These are phyloP conservation scores for Megalops atlanticus DNA, from an alignment of 2,113 vertebrate genomes.

Conservation along the genomic window DNA sequence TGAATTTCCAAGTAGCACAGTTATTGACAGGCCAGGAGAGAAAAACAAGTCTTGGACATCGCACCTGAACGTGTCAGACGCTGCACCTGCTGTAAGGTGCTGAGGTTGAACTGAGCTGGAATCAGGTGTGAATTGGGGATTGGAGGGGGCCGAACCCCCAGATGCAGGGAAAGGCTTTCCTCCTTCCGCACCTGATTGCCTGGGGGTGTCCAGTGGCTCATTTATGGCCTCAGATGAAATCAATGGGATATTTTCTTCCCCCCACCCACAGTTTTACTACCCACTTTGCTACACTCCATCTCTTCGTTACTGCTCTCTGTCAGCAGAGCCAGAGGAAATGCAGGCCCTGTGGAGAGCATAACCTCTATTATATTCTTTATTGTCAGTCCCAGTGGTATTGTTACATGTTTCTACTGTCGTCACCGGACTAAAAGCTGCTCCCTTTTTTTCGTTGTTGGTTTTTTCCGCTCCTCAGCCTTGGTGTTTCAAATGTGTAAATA, in stretches of 20 bases:
- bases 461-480: no score
- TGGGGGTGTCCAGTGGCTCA: constrained; percentile 39
- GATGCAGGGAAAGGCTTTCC: not conserved
- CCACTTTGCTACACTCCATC: constrained; percentile 65
- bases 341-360: constrained; percentile 56
- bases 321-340: constrained; percentile 61
- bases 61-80: no score
- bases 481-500: no score
- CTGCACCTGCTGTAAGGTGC: no score
- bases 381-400: constrained; percentile 13
- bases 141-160: no score
- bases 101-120: no score
- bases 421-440: not conserved
- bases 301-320: constrained; percentile 61
- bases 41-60: no score
- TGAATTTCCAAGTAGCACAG: no score
- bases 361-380: constrained; percentile 46
- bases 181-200: not conserved
- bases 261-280: constrained; percentile 62
- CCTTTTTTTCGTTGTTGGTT: no score
- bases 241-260: constrained; percentile 59
- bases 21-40: no score
- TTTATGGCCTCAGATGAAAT: constrained; percentile 57
- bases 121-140: no score
- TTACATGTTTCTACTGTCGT: constrained; percentile 1